These are phyloP conservation scores for Phaetusa simplex DNA, from an alignment of 2,113 vertebrate genomes.

Conservation along the genomic window DNA sequence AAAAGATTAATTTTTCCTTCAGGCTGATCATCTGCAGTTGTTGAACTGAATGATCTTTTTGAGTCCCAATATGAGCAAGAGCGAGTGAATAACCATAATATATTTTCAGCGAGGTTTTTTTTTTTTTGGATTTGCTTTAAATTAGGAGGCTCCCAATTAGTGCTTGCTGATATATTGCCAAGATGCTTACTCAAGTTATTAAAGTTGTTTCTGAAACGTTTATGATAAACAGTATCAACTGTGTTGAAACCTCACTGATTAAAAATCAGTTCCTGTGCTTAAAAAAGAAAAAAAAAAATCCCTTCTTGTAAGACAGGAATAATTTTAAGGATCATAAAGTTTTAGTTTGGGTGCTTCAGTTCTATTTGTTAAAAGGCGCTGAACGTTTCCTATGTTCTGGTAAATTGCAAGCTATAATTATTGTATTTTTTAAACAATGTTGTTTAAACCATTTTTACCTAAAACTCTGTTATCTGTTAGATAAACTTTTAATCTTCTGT, in stretches of 20 bases:
- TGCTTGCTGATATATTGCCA: neutral
- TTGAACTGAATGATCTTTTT: neutral
- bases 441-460: neutral
- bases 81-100: neutral
- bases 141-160: neutral
- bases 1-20: neutral
- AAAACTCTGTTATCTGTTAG: neutral
- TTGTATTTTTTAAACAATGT: neutral
- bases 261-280: neutral
- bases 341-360: neutral
- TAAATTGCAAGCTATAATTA: neutral
- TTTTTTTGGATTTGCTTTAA: neutral
- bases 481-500: neutral
- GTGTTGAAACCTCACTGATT: neutral
- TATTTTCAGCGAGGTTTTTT: neutral
- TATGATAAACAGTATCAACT: neutral
- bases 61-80: neutral
- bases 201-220: conserved; percentile 41
- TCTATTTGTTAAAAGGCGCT: neutral
- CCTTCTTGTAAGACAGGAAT: neutral
- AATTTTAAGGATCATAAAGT: neutral
- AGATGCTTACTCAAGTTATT: neutral
- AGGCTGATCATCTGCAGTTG: neutral
- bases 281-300: neutral
- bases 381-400: neutral